Percentiles rank a stretch among this genome's conserved stretches.
Evolutionary conservation across 1,140 invertebrate genomes (phyloP).

Genomic region (Drosophila varians): DNA sequence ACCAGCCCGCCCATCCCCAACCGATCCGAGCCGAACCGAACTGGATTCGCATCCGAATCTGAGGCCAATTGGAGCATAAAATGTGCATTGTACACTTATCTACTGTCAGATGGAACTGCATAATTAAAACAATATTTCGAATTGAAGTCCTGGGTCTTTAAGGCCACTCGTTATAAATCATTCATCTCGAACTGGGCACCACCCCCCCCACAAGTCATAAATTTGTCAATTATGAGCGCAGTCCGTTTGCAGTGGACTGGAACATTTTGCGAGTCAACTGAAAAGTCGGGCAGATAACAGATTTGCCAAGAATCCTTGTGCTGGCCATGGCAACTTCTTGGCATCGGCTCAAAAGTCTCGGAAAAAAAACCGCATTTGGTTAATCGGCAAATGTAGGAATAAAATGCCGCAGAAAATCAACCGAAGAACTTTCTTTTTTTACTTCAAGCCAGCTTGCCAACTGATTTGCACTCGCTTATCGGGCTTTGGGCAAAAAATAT

Average conservation of each 20-base stretch:
- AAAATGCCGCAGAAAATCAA: constrained; percentile 72
- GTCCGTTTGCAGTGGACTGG: constrained; percentile 67
- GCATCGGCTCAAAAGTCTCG: constrained; percentile 58
- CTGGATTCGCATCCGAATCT: not conserved
- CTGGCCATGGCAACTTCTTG: constrained; percentile 20
- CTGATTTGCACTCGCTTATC: constrained; percentile 78
- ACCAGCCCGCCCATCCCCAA: not conserved
- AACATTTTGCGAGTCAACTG: constrained; percentile 32
- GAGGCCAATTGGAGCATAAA: constrained; percentile 66
- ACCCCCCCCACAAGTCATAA: constrained; percentile 13
- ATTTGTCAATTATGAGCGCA: constrained; percentile 60
- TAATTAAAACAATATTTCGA: constrained; percentile 47
- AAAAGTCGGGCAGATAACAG: constrained; percentile 55
- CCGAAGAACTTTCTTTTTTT: constrained; percentile 53
- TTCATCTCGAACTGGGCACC: constrained; percentile 1
- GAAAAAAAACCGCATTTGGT: constrained; percentile 47
- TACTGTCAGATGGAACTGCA: constrained; percentile 19
- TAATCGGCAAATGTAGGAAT: constrained; percentile 66
- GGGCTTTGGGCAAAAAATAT: constrained; percentile 51
- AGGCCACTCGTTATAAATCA: constrained; percentile 38
- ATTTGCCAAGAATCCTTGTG: constrained; percentile 61
- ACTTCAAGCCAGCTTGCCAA: constrained; percentile 47
- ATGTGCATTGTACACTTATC: constrained; percentile 42
- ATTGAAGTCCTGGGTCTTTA: constrained; percentile 4
- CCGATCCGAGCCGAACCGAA: not conserved